These are phyloP conservation scores for Aphis gossypii DNA, from an alignment of 1,140 invertebrate genomes.

Conservation along the genomic window DNA sequence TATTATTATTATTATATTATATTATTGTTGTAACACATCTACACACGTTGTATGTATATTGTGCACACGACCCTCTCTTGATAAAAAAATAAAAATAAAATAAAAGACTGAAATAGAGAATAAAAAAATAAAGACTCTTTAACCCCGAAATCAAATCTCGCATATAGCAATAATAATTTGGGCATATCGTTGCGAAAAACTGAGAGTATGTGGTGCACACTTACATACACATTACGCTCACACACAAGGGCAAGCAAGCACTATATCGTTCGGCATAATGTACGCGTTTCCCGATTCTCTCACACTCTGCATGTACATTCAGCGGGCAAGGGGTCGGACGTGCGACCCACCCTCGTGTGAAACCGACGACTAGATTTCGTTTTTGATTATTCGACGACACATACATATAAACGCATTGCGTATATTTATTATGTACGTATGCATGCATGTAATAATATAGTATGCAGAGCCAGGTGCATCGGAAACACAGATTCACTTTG, in stretches of 20 bases:
- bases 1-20: background rate
- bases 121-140: background rate
- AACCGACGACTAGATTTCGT: constrained; percentile 35
- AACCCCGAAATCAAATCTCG: constrained; percentile 9
- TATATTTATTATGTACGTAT: background rate
- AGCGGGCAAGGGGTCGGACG: background rate
- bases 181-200: constrained; percentile 45
- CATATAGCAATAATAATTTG: background rate
- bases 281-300: constrained; percentile 22
- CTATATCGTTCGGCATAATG: background rate
- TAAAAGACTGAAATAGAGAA: background rate
- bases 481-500: constrained; percentile 21
- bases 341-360: constrained; percentile 27
- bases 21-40: background rate
- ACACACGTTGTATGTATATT: background rate
- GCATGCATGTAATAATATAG: background rate
- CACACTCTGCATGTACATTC: background rate
- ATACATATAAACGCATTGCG: background rate
- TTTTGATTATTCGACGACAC: constrained; percentile 37
- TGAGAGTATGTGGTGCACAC: background rate
- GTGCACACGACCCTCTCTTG: background rate
- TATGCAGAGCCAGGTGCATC: constrained; percentile 12
- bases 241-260: background rate
- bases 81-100: background rate
- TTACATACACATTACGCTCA: background rate